phyloP scores from a whole-genome alignment of 2,888 invertebrate genomes.

The Branchellion lobata region DNA sequence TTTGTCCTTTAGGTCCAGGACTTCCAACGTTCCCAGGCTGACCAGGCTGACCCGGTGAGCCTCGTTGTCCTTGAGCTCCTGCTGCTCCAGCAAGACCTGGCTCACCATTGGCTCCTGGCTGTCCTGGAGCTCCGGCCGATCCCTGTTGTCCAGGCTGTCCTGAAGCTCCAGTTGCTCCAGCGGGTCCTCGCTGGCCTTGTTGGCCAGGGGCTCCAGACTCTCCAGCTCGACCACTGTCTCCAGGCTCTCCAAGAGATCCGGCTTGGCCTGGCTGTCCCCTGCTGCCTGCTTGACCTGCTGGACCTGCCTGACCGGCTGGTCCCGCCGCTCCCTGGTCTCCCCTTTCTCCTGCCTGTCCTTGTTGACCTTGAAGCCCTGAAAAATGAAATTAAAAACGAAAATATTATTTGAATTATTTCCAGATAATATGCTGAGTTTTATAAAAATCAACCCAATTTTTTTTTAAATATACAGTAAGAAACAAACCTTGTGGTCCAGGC shows the following conservation, averaged over 20 bases:
- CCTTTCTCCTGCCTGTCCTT: constrained; percentile 52
- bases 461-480: no score
- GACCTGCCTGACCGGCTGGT: constrained; percentile 6
- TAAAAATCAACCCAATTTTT: no score
- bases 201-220: constrained; percentile 6
- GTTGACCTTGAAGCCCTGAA: constrained; percentile 51
- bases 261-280: constrained; percentile 35
- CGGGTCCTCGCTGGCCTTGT: constrained; percentile 3
- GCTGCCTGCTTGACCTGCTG: constrained; percentile 31
- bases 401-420: no score
- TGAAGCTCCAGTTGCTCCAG: constrained; percentile 19
- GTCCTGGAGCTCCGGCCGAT: constrained; percentile 25
- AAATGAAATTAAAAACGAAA: no score
- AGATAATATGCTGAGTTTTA: no score
- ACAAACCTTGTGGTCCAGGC: constrained; percentile 22
- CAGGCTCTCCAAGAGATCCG: constrained; percentile 49
- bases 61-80: constrained; percentile 1
- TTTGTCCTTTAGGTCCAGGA: background rate
- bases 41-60: constrained; percentile 12
- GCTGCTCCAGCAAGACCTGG: constrained; percentile 7
- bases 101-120: constrained; percentile 19
- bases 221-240: background rate
- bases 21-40: background rate
- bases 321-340: constrained; percentile 5
- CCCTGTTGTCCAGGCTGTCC: constrained; percentile 16